Base-by-base conservation (phyloP, 2,113 vertebrate species). In the Heloderma charlesbogerti region DNA sequence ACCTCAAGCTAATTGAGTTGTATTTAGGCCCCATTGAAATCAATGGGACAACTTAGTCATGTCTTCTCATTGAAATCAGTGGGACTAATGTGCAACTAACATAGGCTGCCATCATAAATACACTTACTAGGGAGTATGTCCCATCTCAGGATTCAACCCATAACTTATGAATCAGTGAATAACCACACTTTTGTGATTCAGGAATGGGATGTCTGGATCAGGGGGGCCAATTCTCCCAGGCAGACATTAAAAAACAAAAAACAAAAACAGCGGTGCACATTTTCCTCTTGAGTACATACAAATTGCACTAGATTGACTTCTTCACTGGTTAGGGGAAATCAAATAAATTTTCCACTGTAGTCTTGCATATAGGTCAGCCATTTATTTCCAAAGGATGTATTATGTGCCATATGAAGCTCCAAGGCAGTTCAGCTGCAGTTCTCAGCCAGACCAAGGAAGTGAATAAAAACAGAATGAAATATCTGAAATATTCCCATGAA, bases 341-440 rank as follows among this genome's bases (percentile, higher is more conserved):
- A 79, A 37, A 18, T 91, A 78, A 91, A 88, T 85, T 60, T 83
- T 87, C 37, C 89, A 74, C 85, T 60, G 69, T 77, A 91, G 54
- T 80, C 89, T 37, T 88, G 45, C 51, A 57, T 57, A 82, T 60
- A 81, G 51, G 40, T 40, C 75, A 78, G 80, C 51, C 51, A 54
- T 54, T 54, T 6, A 81, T 81, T n/a, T 82, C 51, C 16, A 82
- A 54, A 81, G 75, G 75, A 22, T 10, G 22, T 10, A 15, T 63
- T 67, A 34, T 48, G 6, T 86, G 27, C 77, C 43, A 51, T 79
- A 48, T 29, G 27, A 43, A 31, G 77, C 77, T 79, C 8, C 77
- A 10, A 45, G 77, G 45, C 77, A 79, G 27, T 51, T 45, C 77
- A 31, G 43, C 27, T 79, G 77, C 40, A 48, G 45, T 79, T 79